phyloP scores from a whole-genome alignment of 2,888 invertebrate species.

The Atrina japonica region DNA sequence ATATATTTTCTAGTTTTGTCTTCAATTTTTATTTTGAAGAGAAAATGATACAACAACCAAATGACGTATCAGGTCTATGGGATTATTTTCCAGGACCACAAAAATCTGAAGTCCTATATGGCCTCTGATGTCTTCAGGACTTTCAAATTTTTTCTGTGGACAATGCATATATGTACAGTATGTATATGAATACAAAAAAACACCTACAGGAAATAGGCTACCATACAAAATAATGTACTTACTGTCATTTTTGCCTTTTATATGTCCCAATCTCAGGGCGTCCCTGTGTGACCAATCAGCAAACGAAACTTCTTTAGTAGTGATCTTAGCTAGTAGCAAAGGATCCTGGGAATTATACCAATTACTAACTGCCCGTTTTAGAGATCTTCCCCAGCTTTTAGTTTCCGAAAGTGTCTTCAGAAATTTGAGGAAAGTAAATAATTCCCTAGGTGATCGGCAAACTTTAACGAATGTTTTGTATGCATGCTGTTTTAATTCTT shows the following conservation, averaged over 20 bases:
- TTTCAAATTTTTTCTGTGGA: no score
- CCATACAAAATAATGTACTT: conserved; percentile 35
- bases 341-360: conserved; percentile 87
- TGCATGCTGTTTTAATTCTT: conserved; percentile 82
- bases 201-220: no score
- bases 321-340: conserved; percentile 85
- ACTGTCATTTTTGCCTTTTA: conserved; percentile 74
- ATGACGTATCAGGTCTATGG: no score
- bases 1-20: no score
- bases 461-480: conserved; percentile 84
- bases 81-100: no score
- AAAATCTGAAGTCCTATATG: no score
- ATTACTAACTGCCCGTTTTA: conserved; percentile 84
- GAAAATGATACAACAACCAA: no score
- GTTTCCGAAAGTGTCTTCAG: conserved; percentile 80
- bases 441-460: conserved; percentile 85
- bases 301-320: conserved; percentile 84
- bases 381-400: conserved; percentile 85
- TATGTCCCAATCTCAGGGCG: conserved; percentile 82
- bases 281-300: conserved; percentile 88
- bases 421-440: conserved; percentile 86
- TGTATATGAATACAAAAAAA: no score
- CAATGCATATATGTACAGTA: no score
- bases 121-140: no score
- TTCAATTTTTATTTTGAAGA: no score